Evolutionary conservation across 2,888 invertebrate genomes (phyloP), one percentile per base, ranked within the genome.

Genomic region (Vanessa cardui): DNA sequence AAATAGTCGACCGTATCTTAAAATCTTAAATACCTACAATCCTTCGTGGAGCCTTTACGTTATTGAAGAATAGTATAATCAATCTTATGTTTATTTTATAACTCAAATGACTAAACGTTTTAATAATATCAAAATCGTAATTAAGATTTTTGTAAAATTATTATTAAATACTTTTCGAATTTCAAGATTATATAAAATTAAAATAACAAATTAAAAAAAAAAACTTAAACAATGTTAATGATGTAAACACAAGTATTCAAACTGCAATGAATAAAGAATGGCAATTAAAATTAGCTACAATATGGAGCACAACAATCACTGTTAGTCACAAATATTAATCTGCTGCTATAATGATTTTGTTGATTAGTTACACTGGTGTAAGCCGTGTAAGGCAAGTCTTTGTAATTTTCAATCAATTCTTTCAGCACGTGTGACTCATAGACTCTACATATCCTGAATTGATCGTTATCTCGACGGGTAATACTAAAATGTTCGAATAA

Each of bases 21-120:
- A 65, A 66, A 73, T 72, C 72, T 73, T 67, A 73, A 70, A 72
- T 72, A 70, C 68, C 66, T 59, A 67, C 61, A 70, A 69, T 66
- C 63, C 64, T 72, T 70, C 62, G 33, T 52, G 60, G 60, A 64
- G 64, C 68, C 56, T 66, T 66, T 62, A 62, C 66, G 62, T 66
- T 61, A 66, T 66, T 66, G 49, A 47, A 46, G 33, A 66, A 54
- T 39, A 52, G 60, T 54, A 54, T 39, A 12, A 39, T 39, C 39
- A 18, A 31, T 16, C 52, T 31, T 54, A 54, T 31, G 26, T 16
- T 2, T 54, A 16, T 52, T 52, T 52, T 54, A 16, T 31, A 8
- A 6, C 3, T 49, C 18, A 8, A 9, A 1, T 18, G 2, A 20
- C 3, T 12, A 39, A 12, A 39, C 9, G 39, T 12, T 12, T 39